phyloP scores from a whole-genome alignment of 2,113 vertebrate species.

The Cyprinodon tularosa region DNA sequence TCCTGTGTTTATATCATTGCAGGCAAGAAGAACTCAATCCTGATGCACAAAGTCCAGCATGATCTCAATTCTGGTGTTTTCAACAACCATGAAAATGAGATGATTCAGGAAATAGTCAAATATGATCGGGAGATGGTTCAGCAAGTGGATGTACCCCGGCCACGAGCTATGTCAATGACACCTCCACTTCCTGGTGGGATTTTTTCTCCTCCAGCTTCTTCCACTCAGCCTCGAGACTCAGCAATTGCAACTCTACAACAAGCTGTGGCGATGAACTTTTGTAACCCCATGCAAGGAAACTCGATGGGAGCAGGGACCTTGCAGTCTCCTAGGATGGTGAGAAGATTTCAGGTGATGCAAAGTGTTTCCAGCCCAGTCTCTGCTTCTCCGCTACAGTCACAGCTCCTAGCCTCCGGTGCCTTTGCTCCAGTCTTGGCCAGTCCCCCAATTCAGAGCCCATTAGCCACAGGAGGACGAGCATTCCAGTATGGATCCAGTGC shows the following conservation, averaged over 20 bases:
- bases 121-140: constrained; percentile 98
- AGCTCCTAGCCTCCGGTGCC: constrained; percentile 75
- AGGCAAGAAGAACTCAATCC: constrained; percentile 97
- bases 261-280: constrained; percentile 97
- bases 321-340: constrained; percentile 88
- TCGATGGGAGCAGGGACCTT: constrained; percentile 81
- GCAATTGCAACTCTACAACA: constrained; percentile 95
- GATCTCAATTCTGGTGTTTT: constrained; percentile 96
- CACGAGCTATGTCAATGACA: constrained; percentile 82
- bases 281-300: constrained; percentile 87
- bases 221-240: constrained; percentile 81
- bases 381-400: constrained; percentile 81
- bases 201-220: constrained; percentile 71
- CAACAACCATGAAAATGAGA: constrained; percentile 98
- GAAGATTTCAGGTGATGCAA: constrained; percentile 87
- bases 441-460: constrained; percentile 84
- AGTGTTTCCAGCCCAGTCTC: constrained; percentile 82
- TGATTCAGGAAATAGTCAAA: constrained; percentile 98
- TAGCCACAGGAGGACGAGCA: constrained; percentile 78
- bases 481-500: constrained; percentile 83
- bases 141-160: constrained; percentile 87
- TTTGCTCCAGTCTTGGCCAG: constrained; percentile 80
- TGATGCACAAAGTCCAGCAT: constrained; percentile 97
- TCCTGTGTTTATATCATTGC: constrained; percentile 15
- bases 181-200: constrained; percentile 59